Base-by-base conservation (phyloP, 2,888 invertebrate genomes). In the Drosophila anomelani region DNA sequence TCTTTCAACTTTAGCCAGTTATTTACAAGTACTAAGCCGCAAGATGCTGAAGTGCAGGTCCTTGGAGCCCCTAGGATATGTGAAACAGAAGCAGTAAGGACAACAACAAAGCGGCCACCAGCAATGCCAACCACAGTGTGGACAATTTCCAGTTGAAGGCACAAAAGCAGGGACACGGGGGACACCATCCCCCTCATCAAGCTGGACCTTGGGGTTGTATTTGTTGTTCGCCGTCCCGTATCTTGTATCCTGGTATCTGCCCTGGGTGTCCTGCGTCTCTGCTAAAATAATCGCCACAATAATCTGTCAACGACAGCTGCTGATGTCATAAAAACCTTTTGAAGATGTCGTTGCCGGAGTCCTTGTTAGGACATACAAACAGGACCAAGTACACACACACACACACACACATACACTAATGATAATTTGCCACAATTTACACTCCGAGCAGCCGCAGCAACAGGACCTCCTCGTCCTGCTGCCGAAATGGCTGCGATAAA, bases 251-350 rank as follows among this genome's bases (percentile, higher is more conserved):
- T 61, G 49, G 56, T 59, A 67, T 60, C 76, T 68, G 63, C 51
- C n/a, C 41, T 56, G 39, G 34, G 64, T 68, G 66, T 68, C 56
- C 72, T 71, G 55, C 55, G 32, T 41, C 60, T 60, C 60, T 60
- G 71, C 73, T 66, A 83, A 91, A 91, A 91, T 92, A 91, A 92
- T 92, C 92, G 90, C 91, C 91, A 88, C 91, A 90, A 91, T 92
- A 91, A 91, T 91, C 92, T 91, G 91, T 92, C 91, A 90, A 90
- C 91, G 90, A 91, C 92, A 92, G 91, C 91, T 92, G 92, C 89
- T 91, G 90, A 91, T 91, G 92, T 91, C 91, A 91, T 92, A 91
- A 92, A 91, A 90, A 88, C 85, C 89, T 87, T 90, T 90, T 88
- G 86, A 87, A 87, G 86, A 86, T 85, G 86, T 85, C 81, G 85